phyloP scores from a whole-genome alignment of 2,797 vertebrate species.

The Garrulus glandarius region DNA sequence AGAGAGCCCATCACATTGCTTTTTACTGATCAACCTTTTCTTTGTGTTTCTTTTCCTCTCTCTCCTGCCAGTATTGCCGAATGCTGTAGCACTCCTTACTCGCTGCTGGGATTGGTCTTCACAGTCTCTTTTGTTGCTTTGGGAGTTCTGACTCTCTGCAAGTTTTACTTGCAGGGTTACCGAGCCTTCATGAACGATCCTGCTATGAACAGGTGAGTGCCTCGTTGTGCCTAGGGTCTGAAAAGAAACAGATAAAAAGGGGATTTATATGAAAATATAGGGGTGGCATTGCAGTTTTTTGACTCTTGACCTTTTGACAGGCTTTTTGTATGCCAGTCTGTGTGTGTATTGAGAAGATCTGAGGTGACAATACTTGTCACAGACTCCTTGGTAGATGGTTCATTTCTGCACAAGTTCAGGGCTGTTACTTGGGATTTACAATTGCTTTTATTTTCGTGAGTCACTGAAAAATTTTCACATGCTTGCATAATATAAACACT shows the following conservation, averaged over 20 bases:
- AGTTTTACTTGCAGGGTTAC: conserved; percentile 98
- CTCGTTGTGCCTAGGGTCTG: not conserved
- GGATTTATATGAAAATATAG: not conserved
- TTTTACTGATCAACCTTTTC: not conserved
- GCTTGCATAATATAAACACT: not conserved
- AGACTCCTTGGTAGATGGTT: not conserved
- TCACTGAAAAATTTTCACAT: not conserved
- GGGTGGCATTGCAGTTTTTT: not conserved
- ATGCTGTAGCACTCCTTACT: conserved; percentile 97
- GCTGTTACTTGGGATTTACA: not conserved
- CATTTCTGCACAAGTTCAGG: not conserved
- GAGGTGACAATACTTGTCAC: not conserved
- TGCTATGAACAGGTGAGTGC: conserved; percentile 91
- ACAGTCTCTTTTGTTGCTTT: conserved; percentile 96
- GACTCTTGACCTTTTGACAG: not conserved
- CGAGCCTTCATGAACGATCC: conserved; percentile 98
- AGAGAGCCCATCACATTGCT: not conserved
- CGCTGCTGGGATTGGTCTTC: conserved; percentile 95
- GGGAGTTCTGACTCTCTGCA: conserved; percentile 97
- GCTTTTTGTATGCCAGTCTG: not conserved
- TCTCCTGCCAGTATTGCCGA: conserved; percentile 87
- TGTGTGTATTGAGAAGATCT: not conserved
- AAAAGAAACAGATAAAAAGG: not conserved
- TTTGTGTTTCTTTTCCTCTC: not conserved
- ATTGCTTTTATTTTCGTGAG: not conserved